Conservation (phyloP, 2,888 invertebrate genomes). For the Druceiella hillmani region DNA sequence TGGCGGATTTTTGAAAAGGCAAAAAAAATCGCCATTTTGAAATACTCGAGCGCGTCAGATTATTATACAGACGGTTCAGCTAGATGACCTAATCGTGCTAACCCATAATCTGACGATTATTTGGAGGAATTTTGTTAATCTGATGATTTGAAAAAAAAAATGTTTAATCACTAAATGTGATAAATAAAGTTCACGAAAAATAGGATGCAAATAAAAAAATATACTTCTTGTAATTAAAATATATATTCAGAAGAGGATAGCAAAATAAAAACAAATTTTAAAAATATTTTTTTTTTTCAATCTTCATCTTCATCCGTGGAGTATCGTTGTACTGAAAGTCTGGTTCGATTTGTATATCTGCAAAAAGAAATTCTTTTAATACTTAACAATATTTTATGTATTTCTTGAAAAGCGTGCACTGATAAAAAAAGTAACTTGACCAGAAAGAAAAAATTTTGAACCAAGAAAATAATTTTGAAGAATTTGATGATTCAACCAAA, state of each 20-base stretch:
- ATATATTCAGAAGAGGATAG: no score
- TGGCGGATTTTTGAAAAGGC: slow-evolving; percentile 16
- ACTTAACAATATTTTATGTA: slow-evolving; percentile 18
- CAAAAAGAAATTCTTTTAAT: slow-evolving; percentile 20
- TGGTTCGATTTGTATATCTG: slow-evolving; percentile 23
- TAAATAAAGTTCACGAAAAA: no score
- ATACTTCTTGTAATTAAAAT: no score
- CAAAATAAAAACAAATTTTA: slow-evolving; percentile 14
- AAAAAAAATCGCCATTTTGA: no score
- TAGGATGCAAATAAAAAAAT: no score
- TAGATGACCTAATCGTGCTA: slow-evolving; percentile 11
- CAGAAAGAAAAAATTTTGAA: no score
- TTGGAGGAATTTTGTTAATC: slow-evolving; percentile 14
- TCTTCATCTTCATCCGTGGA: slow-evolving; percentile 23
- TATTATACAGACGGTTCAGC: slow-evolving; percentile 15
- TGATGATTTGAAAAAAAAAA: slow-evolving; percentile 7
- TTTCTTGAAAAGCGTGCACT: no score
- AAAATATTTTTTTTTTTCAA: slow-evolving; percentile 15
- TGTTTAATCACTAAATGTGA: no score
- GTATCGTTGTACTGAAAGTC: no score
- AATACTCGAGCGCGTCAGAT: slow-evolving; percentile 20
- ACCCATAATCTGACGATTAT: neutral
- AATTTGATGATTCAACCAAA: no score
- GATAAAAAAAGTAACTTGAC: no score
- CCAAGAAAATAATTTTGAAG: no score